Evolutionary conservation across 2,888 invertebrate species (phyloP).

Genomic region (Drosophila algonquin): DNA sequence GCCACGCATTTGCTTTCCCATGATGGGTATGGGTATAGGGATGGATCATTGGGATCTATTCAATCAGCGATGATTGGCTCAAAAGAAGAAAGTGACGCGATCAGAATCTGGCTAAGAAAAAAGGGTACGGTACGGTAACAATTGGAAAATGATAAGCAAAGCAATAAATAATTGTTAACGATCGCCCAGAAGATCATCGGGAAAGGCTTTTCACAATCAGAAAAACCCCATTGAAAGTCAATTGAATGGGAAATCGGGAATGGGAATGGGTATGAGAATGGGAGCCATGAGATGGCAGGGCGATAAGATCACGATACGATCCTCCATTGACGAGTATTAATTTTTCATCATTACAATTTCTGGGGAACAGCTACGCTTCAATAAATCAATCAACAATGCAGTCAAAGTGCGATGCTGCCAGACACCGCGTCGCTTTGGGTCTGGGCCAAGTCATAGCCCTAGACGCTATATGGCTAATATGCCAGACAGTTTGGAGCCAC

Average conservation of each 20-base stretch:
- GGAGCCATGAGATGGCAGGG: conserved; percentile 20
- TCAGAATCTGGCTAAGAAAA: conserved; percentile 45
- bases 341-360: conserved; percentile 77
- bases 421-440: conserved; percentile 58
- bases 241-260: conserved; percentile 48
- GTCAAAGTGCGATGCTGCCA: conserved; percentile 26
- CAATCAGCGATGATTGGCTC: conserved; percentile 72
- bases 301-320: conserved; percentile 28
- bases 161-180: conserved; percentile 71
- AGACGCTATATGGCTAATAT: conserved; percentile 60
- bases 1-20: conserved; percentile 68
- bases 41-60: conserved; percentile 44
- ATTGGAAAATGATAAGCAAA: conserved; percentile 46
- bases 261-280: neutral
- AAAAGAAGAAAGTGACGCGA: conserved; percentile 50
- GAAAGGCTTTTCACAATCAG: conserved; percentile 31
- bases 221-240: conserved; percentile 50
- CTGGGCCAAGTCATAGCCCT: conserved; percentile 53
- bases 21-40: conserved; percentile 21
- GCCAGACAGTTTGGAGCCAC: conserved; percentile 77
- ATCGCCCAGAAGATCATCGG: conserved; percentile 35
- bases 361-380: conserved; percentile 36
- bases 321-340: conserved; percentile 69
- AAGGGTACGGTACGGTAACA: conserved; percentile 18
- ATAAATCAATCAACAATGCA: conserved; percentile 79